Evolutionary conservation across 1,140 invertebrate genomes (phyloP), one percentile per base, ranked within the genome.

Genomic region (Acyrthosiphon pisum): DNA sequence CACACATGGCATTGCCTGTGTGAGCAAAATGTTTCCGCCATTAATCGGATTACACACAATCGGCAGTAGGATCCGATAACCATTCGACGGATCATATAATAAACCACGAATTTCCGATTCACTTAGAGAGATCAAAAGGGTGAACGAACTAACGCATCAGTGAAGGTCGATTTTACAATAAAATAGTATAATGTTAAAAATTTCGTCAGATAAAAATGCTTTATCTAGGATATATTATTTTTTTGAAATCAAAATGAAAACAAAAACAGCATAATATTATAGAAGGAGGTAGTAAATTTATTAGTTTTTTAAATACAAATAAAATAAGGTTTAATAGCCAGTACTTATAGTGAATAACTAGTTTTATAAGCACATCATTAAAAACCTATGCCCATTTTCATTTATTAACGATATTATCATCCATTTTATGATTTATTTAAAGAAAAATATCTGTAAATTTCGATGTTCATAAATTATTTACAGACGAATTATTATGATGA

Each of bases 21-120:
- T 37, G 87, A 89, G 26, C 48, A 41, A 89, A 89, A 89, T 23
- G 50, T 8, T 89, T 56, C 88, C 88, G 48, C 48, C 35, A 35
- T 53, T 89, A 89, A 89, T 89, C 88, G 87, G 87, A 53, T 89
- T 89, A 89, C 87, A 50, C 44, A 26, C 84, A 26, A 46, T 46
- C 46, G 46, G n/a, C 86, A 26, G 18, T 2, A 44, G 30, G 2
- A 87, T 87, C 44, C 44, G 4, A 87, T 87, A 87, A 87, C 18
- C 84, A 46, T 87, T 48, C 30, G 44, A 11, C 44, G 83, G 41
- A 84, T 84, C 37, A 37, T 23, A 83, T 83, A 81, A 22, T 88
- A n/a, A 35, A 50, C 87, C 87, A 35, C 48, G n/a, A n/a, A 89
- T 53, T 53, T 89, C 48, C 48, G n/a, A 53, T 53, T 53, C 7